Base-by-base conservation (phyloP, 1,140 invertebrate species). In the Contarinia nasturtii region DNA sequence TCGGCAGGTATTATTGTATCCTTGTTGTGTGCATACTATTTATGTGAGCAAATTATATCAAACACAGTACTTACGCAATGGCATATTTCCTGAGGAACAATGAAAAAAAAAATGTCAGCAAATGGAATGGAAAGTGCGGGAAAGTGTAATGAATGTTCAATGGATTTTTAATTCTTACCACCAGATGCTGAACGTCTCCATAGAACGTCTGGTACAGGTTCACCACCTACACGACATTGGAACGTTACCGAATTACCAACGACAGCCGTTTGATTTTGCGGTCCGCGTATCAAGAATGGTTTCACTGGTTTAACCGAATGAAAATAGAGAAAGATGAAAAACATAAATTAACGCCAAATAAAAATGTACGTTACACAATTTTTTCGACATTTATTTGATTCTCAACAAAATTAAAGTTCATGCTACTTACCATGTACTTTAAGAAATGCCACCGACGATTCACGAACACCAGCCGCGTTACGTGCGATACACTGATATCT, bases 401-500 rank as follows among this genome's bases (percentile, higher is more conserved):
- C 27, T 27, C 10, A 10, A 3, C 27, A 27, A 38, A 3, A 38
- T 14, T 7, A n/a, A 5, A 38, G 3, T 38, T 5, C 12, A 19
- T 42, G 10, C 18, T 44, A 69, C 75, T 74, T 68, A 89, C 86
- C 83, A 56, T 83, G 77, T 55, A 91, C 86, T 63, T 77, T 77
- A 11, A 93, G 67, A 45, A 77, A 71, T 2, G 85, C 86, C 1
- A 77, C 68, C 1, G 68, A 60, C 15, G 83, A 86, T 58, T 87
- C 82, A 53, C 83, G 68, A 7, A 75, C 73, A 21, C 85, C 88
- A 3, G 80, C 87, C 17, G 80, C 75, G 66, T 91, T 92, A 55
- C 77, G 76, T 1, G 86, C 87, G 17, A 88, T 68, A 58, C 88
- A 93, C 52, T 82, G 77, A 61, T 90, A 93, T 49, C 77, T 68